Percentiles rank a stretch among this genome's conserved stretches.
These are phyloP conservation scores for Paracanthobrama guichenoti DNA, from an alignment of 2,113 vertebrate genomes.

Conservation along the genomic window DNA sequence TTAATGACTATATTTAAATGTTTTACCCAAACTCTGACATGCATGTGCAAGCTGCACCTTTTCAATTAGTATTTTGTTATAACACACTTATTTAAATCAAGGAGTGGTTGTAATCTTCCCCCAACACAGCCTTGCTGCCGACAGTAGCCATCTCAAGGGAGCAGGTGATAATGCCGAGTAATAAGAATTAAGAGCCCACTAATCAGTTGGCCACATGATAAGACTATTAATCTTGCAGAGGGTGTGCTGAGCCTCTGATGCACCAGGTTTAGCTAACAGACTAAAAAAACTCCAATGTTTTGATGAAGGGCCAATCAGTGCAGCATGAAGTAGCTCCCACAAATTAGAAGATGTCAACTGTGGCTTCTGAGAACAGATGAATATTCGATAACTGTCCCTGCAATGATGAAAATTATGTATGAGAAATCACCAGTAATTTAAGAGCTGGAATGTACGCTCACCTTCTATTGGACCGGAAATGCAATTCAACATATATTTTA, in stretches of 20 bases:
- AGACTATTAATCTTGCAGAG: constrained; percentile 76
- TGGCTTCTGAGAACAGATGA: constrained; percentile 50
- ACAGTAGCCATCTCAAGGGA: constrained; percentile 73
- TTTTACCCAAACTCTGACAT: background rate
- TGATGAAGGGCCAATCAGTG: constrained; percentile 59
- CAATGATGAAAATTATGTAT: constrained; percentile 64
- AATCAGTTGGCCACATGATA: constrained; percentile 78
- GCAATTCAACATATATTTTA: constrained; percentile 61
- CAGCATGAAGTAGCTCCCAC: constrained; percentile 63
- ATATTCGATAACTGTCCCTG: constrained; percentile 60
- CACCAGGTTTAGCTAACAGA: constrained; percentile 61
- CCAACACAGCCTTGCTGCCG: constrained; percentile 70
- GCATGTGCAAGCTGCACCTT: constrained; percentile 2
- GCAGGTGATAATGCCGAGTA: constrained; percentile 76
- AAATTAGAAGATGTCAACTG: constrained; percentile 68
- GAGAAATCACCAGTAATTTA: constrained; percentile 61
- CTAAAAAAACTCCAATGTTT: constrained; percentile 42
- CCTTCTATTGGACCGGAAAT: constrained; percentile 59
- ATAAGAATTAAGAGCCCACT: constrained; percentile 80
- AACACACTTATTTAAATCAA: constrained; percentile 71
- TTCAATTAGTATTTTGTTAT: constrained; percentile 46
- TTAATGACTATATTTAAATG: background rate
- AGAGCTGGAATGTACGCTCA: constrained; percentile 43
- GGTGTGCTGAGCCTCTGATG: constrained; percentile 62
- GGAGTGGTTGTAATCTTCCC: constrained; percentile 65